Evolutionary conservation across 2,888 invertebrate species (phyloP), one percentile per base, ranked within the genome.

Genomic region (Apodemia zela): DNA sequence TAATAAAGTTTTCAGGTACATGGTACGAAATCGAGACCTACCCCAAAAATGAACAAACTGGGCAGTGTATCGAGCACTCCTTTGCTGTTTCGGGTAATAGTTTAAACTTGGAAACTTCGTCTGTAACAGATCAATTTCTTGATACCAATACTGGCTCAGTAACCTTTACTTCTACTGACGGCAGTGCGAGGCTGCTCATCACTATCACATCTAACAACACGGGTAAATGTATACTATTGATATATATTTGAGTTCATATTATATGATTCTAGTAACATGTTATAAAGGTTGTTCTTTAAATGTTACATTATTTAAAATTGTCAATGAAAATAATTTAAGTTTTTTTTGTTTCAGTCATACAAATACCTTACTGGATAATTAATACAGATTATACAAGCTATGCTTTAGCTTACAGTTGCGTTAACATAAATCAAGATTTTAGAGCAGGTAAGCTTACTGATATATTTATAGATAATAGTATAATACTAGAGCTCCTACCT

Each of bases 61-160:
- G 88, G 4, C 77, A 82, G 15, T 89, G 90, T 61, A 69, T 84
- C 29, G 76, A 67, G 61, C 85, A 86, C 63, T 85, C 78, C 68
- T 67, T 71, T 0, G 17, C 59, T 10, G 68, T 69, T 15, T 66
- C 71, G 4, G 73, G 60, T 21, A 72, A 73, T 54, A 73, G 71
- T 0, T 65, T 85, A 15, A 72, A 71, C 65, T 64, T 88, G 4
- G 67, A 70, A 8, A 83, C 85, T 0, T 73, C 74, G 0, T 77
- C 74, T 29, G 73, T 89, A 1, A 66, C 62, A 0, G 75, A 85
- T 18, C 82, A 85, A 64, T 77, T 80, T 47, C 66, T 73, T 0
- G 68, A 66, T 2, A 42, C 72, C 1, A 69, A 73, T 1, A 72
- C 66, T 13, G 80, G 83, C 38, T 67, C 66, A 18, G 69, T 85